These are phyloP conservation scores for Gymnorhina tibicen DNA, from an alignment of 2,113 vertebrate genomes.

Conservation along the genomic window DNA sequence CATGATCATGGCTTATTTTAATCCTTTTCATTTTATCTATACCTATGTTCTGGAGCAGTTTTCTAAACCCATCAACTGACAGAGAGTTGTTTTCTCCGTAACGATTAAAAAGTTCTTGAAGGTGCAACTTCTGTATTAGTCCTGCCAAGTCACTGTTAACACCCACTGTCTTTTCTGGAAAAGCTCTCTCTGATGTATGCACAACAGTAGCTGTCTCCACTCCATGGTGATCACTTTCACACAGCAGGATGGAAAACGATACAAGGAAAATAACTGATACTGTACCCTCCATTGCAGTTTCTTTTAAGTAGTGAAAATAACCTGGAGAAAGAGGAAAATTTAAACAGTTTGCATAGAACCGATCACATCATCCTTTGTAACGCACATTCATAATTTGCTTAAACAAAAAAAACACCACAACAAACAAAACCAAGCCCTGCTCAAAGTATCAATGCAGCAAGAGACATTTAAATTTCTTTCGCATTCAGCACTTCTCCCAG, in stretches of 20 bases:
- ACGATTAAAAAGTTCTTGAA: constrained; percentile 88
- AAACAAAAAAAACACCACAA: neutral
- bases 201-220: constrained; percentile 59
- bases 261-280: constrained; percentile 42
- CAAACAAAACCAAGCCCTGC: neutral
- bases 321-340: neutral
- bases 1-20: constrained; percentile 72
- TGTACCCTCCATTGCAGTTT: constrained; percentile 54
- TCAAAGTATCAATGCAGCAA: neutral
- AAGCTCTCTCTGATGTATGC: constrained; percentile 63
- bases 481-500: neutral
- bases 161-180: constrained; percentile 62
- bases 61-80: constrained; percentile 84
- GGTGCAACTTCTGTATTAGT: constrained; percentile 77
- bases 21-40: constrained; percentile 80
- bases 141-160: constrained; percentile 79
- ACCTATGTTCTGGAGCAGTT: constrained; percentile 84
- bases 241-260: constrained; percentile 16
- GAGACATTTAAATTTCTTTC: neutral
- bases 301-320: neutral
- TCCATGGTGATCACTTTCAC: constrained; percentile 52
- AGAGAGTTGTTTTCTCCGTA: constrained; percentile 91
- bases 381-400: rapidly evolving
- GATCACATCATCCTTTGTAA: neutral
- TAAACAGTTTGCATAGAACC: neutral